Conservation (phyloP, 1,140 invertebrate species). For the honey bee (Apis mellifera) region Amel_HAv3.1 CM009935.2:2780001-2780500, state of each 20-base stretch:
- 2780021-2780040: background rate
- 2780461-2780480: slow-evolving; percentile 86
- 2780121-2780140: background rate
- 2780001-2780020: no score
- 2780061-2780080: background rate
- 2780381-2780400: slow-evolving; percentile 87
- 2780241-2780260: background rate
- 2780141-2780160: no score
- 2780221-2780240: background rate
- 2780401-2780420: slow-evolving; percentile 87
- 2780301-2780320: slow-evolving; percentile 73
- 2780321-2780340: slow-evolving; percentile 75
- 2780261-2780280: background rate
- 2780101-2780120: background rate
- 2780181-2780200: no score
- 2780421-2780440: slow-evolving; percentile 85
- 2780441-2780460: slow-evolving; percentile 86
- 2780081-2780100: background rate
- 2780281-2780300: background rate
- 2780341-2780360: slow-evolving; percentile 73
- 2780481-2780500: slow-evolving; percentile 87
- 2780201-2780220: background rate
- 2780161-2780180: no score
- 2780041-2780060: background rate
- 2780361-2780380: slow-evolving; percentile 74